These are phyloP conservation scores for Synanthedon myopaeformis DNA, from an alignment of 2,888 invertebrate species.

Conservation along the genomic window DNA sequence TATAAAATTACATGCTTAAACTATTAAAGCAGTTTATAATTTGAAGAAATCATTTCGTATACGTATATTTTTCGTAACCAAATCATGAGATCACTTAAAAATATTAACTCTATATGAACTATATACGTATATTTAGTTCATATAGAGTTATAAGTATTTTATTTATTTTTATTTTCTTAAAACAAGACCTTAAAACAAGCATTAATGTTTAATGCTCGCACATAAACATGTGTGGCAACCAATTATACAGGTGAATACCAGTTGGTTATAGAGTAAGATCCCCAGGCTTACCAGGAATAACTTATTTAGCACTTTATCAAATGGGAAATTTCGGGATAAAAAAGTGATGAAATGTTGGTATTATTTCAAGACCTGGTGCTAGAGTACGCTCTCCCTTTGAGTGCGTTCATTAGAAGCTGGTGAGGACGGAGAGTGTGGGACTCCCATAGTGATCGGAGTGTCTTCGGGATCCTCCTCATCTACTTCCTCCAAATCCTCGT, in stretches of 20 bases:
- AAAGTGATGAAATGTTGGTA: no score
- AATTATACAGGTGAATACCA: no score
- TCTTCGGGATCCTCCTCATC: conserved; percentile 80
- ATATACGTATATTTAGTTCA: conserved; percentile 1
- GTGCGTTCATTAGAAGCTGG: conserved; percentile 24
- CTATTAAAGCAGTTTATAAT: conserved; percentile 3
- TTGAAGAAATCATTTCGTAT: conserved; percentile 21
- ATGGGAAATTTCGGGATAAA: no score
- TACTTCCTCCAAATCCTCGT: conserved; percentile 79
- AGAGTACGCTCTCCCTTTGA: conserved; percentile 81
- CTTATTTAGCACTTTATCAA: no score
- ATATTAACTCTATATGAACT: conserved; percentile 15
- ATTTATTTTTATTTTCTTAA: conserved; percentile 3
- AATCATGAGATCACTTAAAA: conserved; percentile 32
- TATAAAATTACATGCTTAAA: no score
- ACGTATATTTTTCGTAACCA: conserved; percentile 14
- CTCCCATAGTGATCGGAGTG: conserved; percentile 77
- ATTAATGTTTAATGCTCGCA: no score
- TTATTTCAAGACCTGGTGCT: conserved; percentile 17
- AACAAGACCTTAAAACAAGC: no score
- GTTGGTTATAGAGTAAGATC: no score
- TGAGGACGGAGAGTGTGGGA: conserved; percentile 49
- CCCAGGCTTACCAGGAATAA: no score
- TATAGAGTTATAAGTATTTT: conserved; percentile 12
- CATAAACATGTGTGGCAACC: no score